Evolutionary conservation across 2,113 vertebrate species (phyloP).

Genomic region (Clupea harengus): DNA sequence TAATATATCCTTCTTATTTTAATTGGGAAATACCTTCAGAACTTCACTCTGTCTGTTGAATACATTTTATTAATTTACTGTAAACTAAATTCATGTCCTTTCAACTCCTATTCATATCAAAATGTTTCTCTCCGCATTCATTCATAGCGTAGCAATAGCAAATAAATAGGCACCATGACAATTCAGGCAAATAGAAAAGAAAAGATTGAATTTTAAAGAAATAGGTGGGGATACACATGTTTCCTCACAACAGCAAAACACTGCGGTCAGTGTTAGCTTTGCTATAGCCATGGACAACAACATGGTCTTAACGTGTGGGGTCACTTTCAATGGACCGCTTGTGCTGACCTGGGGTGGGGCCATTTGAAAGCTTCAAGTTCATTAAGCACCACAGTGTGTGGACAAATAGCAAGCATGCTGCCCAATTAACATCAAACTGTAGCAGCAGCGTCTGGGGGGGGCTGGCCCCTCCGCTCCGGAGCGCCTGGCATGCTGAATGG

Average conservation of each 20-base stretch:
- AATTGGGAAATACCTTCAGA: neutral
- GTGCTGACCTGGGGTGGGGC: neutral
- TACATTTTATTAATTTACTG: neutral
- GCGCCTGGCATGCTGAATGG: slow-evolving; percentile 8
- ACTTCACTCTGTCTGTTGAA: neutral
- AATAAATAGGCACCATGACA: neutral
- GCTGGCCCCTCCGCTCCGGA: neutral
- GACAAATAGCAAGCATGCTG: slow-evolving; percentile 34
- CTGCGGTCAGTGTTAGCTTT: neutral
- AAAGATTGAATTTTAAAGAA: neutral
- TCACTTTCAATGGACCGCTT: slow-evolving; percentile 3
- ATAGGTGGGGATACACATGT: neutral
- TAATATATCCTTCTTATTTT: neutral
- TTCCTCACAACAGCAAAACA: neutral
- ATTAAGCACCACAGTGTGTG: slow-evolving; percentile 14
- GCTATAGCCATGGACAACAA: slow-evolving; percentile 3
- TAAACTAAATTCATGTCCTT: neutral
- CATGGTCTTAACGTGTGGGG: neutral
- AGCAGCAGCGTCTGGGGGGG: neutral
- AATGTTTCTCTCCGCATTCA: neutral
- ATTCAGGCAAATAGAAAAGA: neutral
- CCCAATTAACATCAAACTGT: slow-evolving; percentile 35
- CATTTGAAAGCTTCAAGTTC: slow-evolving; percentile 21
- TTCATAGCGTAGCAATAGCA: neutral
- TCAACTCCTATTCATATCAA: neutral